A percentile compares a stretch with the other conserved stretches of the same genome.
These are phyloP conservation scores for Papilio glaucus DNA, from an alignment of 1,140 invertebrate species.

Conservation along the genomic window DNA sequence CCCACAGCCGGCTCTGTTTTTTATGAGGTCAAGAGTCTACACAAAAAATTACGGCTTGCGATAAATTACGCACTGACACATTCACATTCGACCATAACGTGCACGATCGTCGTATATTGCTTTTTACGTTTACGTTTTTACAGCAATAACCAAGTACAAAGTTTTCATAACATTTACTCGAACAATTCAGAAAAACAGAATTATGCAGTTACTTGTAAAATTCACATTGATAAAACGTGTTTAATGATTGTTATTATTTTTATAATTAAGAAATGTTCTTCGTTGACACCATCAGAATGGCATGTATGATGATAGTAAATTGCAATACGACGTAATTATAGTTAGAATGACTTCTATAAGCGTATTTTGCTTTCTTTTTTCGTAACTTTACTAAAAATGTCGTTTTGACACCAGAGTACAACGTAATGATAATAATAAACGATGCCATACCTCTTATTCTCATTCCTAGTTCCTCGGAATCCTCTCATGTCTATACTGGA, in stretches of 20 bases:
- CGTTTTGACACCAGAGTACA: too few species aligned
- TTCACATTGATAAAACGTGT: not conserved
- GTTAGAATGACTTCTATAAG: too few species aligned
- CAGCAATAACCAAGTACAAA: not conserved
- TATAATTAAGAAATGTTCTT: too few species aligned
- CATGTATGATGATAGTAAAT: too few species aligned
- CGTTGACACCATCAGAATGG: too few species aligned
- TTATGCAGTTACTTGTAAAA: not conserved
- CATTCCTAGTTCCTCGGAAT: not conserved
- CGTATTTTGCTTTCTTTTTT: too few species aligned
- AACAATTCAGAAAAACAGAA: not conserved
- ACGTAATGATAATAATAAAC: not conserved
- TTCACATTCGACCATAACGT: conserved; percentile 80
- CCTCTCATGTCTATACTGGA: conserved; percentile 8
- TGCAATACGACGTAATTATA: too few species aligned
- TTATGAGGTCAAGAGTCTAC: conserved; percentile 81
- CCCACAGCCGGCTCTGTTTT: conserved; percentile 73
- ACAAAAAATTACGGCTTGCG: conserved; percentile 76
- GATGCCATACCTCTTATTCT: not conserved
- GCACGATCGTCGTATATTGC: conserved; percentile 76
- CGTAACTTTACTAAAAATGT: too few species aligned
- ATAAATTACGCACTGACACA: conserved; percentile 83
- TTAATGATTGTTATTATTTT: too few species aligned
- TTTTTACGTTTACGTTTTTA: conserved; percentile 57
- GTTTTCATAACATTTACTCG: not conserved